Percentiles rank a stretch among this genome's conserved stretches.
Conservation (phyloP, 2,113 vertebrate genomes). For the Eidolon helvum region DNA sequence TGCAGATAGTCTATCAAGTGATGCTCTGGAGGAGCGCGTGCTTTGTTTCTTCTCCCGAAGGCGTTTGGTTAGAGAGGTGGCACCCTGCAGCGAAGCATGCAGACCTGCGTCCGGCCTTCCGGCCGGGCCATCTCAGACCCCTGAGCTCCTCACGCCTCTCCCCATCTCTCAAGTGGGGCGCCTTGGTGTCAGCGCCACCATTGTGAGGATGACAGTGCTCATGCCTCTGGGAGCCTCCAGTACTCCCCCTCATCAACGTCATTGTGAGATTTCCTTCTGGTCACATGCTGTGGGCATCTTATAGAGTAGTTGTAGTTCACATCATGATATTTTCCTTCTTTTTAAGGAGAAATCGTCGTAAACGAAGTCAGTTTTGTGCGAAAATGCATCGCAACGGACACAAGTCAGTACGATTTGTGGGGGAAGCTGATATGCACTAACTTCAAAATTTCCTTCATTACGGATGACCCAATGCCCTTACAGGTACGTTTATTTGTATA, state of each 20-base stretch:
- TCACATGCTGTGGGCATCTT: not conserved
- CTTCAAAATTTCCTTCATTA: slow-evolving; percentile 98
- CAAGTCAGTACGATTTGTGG: slow-evolving; percentile 94
- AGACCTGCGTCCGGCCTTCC: accelerated
- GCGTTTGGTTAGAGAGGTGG: not conserved
- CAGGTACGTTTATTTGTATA: slow-evolving; percentile 85
- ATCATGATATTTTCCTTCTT: slow-evolving; percentile 43
- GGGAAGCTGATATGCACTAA: slow-evolving; percentile 98
- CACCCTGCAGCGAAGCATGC: not conserved
- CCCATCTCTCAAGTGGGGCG: accelerated
- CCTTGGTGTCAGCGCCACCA: not conserved
- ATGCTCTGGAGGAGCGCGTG: not conserved
- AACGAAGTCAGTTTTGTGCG: slow-evolving; percentile 98
- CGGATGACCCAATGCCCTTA: slow-evolving; percentile 89
- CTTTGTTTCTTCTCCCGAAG: not conserved
- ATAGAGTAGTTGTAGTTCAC: not conserved
- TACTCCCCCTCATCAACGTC: not conserved
- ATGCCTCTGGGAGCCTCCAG: not conserved
- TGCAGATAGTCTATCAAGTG: not conserved
- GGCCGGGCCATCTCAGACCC: not conserved
- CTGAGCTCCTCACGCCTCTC: not conserved
- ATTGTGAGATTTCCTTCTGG: not conserved
- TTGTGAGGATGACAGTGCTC: not conserved
- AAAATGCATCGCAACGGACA: slow-evolving; percentile 95
- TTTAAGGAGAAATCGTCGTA: slow-evolving; percentile 95